phyloP scores from a whole-genome alignment of 2,888 invertebrate species.

The Lasioglossum marginatum region DNA sequence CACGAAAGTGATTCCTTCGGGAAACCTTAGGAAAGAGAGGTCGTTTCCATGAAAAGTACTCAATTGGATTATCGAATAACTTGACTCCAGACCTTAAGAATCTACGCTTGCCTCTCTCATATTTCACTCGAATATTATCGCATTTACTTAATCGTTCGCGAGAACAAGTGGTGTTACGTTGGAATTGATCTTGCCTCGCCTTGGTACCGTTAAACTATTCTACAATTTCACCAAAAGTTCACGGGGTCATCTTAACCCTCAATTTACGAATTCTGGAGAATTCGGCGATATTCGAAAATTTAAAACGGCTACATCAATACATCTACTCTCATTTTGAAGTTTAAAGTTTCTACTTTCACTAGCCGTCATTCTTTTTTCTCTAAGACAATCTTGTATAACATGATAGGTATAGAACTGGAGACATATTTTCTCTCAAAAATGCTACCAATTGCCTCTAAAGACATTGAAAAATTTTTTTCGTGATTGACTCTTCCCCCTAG shows the following conservation, averaged over 20 bases:
- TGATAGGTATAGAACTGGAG: too few relatives aligned
- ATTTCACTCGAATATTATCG: slow-evolving; percentile 33
- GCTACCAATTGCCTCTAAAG: too few relatives aligned
- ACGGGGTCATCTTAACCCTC: not conserved
- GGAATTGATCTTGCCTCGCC: not conserved
- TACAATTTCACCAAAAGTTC: not conserved
- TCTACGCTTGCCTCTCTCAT: slow-evolving; percentile 17
- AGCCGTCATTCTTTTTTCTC: too few relatives aligned
- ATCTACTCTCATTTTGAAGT: too few relatives aligned
- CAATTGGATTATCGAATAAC: slow-evolving; percentile 50
- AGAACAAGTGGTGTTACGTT: not conserved
- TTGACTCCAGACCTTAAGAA: slow-evolving; percentile 37
- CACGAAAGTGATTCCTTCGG: slow-evolving; percentile 50
- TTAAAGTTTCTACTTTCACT: too few relatives aligned
- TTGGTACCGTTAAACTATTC: not conserved
- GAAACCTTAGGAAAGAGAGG: slow-evolving; percentile 51
- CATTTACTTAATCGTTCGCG: slow-evolving; percentile 35
- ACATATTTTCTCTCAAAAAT: too few relatives aligned
- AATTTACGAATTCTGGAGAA: not conserved
- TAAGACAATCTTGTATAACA: too few relatives aligned
- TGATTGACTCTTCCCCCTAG: too few relatives aligned
- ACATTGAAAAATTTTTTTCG: too few relatives aligned
- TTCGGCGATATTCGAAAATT: too few relatives aligned
- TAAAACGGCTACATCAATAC: too few relatives aligned
- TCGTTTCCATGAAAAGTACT: slow-evolving; percentile 50